Percentiles rank a stretch among this genome's conserved stretches.
phyloP scores from a whole-genome alignment of 2,797 vertebrate genomes.

The Brotula barbata region DNA sequence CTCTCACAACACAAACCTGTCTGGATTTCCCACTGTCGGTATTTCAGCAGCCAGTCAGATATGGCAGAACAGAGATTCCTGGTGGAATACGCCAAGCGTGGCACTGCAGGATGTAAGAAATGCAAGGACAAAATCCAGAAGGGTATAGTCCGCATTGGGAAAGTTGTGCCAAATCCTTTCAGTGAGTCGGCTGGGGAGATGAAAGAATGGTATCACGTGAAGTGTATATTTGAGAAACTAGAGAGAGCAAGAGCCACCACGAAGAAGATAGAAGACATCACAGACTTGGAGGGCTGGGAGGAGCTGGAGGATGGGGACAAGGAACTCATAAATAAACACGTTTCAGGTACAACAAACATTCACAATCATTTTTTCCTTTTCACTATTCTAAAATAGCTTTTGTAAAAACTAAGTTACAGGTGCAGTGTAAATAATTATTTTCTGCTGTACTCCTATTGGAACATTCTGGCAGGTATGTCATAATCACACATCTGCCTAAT shows the following conservation, averaged over 20 bases:
- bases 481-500: too few species aligned
- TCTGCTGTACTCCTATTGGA: too few species aligned
- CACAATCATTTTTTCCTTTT: too few species aligned
- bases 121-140: constrained; percentile 98
- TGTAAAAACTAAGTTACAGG: too few species aligned
- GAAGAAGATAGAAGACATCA: constrained; percentile 96
- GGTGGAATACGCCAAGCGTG: constrained; percentile 95
- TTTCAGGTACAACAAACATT: constrained; percentile 78
- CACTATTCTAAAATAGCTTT: too few species aligned
- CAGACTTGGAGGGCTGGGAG: constrained; percentile 96
- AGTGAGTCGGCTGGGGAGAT: constrained; percentile 96
- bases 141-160: constrained; percentile 92
- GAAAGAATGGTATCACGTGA: constrained; percentile 98
- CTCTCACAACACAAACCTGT: constrained; percentile 1
- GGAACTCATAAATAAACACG: constrained; percentile 86
- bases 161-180: constrained; percentile 96
- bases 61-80: constrained; percentile 97
- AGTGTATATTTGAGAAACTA: constrained; percentile 97
- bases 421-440: too few species aligned
- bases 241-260: constrained; percentile 92
- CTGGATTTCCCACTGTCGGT: constrained; percentile 10
- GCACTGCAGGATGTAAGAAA: constrained; percentile 96
- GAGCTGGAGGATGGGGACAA: constrained; percentile 92
- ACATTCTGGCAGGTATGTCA: too few species aligned
- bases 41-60: constrained; percentile 50